Percentiles rank a stretch among this genome's conserved stretches.
Conservation (phyloP, 1,140 invertebrate species). For the Pollicipes pollicipes region DNA sequence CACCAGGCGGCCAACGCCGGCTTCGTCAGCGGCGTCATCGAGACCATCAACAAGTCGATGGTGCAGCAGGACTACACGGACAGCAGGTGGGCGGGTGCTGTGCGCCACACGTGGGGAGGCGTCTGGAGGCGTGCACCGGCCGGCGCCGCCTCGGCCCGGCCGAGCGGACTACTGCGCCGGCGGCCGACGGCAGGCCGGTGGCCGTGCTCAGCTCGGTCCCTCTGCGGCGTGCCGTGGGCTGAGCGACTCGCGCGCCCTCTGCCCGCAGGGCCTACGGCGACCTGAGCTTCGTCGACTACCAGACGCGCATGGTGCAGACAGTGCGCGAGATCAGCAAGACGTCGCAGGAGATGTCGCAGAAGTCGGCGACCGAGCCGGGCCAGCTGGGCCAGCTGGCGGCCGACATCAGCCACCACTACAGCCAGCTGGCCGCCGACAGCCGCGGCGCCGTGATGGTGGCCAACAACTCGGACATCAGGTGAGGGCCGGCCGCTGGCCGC, state of each 20-base stretch:
- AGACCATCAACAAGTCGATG: constrained; percentile 72
- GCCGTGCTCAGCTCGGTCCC: no score
- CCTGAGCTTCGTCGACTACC: constrained; percentile 71
- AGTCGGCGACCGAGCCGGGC: constrained; percentile 47
- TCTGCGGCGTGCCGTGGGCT: no score
- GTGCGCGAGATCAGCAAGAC: constrained; percentile 85
- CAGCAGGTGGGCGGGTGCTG: no score
- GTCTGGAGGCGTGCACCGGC: no score
- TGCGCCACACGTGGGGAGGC: no score
- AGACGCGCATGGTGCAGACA: constrained; percentile 84
- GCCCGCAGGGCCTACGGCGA: no score
- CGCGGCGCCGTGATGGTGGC: constrained; percentile 49
- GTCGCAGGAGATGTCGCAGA: constrained; percentile 79
- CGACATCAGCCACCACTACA: constrained; percentile 74
- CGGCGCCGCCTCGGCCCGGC: no score
- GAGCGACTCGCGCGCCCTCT: no score
- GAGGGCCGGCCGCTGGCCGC: no score
- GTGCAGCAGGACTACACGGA: constrained; percentile 29
- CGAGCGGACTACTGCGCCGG: no score
- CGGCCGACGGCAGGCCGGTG: no score
- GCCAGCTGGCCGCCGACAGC: constrained; percentile 65
- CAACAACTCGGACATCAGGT: not conserved
- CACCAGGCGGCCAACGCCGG: constrained; percentile 70
- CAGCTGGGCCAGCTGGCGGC: constrained; percentile 58
- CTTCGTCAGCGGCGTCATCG: constrained; percentile 61